These are phyloP conservation scores for Hofmannophila pseudospretella DNA, from an alignment of 2,888 invertebrate genomes.

Conservation along the genomic window DNA sequence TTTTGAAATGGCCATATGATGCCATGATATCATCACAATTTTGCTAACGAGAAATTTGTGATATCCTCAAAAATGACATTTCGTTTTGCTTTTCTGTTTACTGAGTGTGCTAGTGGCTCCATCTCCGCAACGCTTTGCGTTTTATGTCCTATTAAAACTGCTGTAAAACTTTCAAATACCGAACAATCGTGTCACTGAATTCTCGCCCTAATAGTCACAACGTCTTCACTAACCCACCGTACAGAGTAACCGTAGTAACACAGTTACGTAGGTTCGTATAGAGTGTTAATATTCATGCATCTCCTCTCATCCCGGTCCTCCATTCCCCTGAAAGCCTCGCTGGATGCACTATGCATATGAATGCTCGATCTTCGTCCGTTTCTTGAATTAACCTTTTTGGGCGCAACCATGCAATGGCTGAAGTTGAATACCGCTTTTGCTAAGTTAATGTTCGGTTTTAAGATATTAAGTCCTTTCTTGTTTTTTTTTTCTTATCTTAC, in stretches of 20 bases:
- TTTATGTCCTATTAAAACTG: too few species aligned
- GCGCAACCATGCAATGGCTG: not conserved
- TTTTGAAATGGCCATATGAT: too few species aligned
- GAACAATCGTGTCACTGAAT: too few species aligned
- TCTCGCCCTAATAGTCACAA: not conserved
- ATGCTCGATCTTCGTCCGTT: constrained; percentile 66
- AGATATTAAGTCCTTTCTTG: too few species aligned
- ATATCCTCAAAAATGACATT: too few species aligned
- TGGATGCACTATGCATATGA: constrained; percentile 68
- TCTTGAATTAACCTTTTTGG: constrained; percentile 58
- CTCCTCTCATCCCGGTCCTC: constrained; percentile 53
- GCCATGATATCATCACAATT: too few species aligned
- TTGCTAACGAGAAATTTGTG: too few species aligned
- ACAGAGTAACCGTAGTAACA: constrained; percentile 41
- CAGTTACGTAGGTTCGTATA: constrained; percentile 67
- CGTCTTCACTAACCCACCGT: not conserved
- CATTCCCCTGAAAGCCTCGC: constrained; percentile 72
- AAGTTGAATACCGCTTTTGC: not conserved
- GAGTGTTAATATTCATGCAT: constrained; percentile 77
- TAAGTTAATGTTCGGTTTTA: not conserved
- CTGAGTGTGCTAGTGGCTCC: too few species aligned
- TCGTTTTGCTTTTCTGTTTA: too few species aligned
- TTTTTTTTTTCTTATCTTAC: too few species aligned
- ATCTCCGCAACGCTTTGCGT: too few species aligned
- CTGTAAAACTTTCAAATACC: too few species aligned